Percentiles rank a stretch among this genome's conserved stretches.
These are phyloP conservation scores for Porites cylindrica DNA, from an alignment of 92 coral and sea anemone genomes.

Conservation along the genomic window DNA sequence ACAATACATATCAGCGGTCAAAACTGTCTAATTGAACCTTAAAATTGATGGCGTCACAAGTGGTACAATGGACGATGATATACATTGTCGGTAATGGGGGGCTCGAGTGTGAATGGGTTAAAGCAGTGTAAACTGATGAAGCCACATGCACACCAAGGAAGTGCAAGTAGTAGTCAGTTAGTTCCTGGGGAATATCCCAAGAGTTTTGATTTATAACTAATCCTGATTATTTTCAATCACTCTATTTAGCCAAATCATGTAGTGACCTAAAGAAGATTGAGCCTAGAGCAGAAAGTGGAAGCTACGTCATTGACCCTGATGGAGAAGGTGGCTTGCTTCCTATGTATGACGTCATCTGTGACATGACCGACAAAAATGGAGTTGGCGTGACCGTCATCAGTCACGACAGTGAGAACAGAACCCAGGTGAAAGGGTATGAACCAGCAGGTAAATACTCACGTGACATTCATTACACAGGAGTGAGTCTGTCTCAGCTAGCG, in stretches of 20 bases:
- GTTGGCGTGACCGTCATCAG: conserved; percentile 57
- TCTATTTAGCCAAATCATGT: conserved; percentile 10
- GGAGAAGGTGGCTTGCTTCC: neutral
- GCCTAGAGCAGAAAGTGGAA: neutral
- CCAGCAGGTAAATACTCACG: neutral
- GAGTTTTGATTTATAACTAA: no score
- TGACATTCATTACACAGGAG: conserved; percentile 38
- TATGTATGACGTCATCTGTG: conserved; percentile 31
- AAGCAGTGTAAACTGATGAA: no score
- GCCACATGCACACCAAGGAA: no score
- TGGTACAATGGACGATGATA: no score
- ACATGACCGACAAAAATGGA: conserved; percentile 49
- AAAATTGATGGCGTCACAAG: no score
- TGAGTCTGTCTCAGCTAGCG: conserved; percentile 48
- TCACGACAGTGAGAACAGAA: conserved; percentile 61
- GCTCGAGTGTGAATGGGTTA: no score
- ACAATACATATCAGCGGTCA: no score
- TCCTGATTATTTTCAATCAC: no score
- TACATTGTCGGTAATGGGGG: no score
- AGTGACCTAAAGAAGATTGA: neutral
- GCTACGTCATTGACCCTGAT: conserved; percentile 28
- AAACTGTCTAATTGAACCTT: no score
- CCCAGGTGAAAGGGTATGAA: conserved; percentile 39
- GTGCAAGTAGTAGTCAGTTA: no score
- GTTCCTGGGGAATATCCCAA: no score